A percentile compares a stretch with the other conserved stretches of the same genome.
phyloP scores from a whole-genome alignment of 2,888 invertebrate genomes.

The Psococerastis gibbosa region DNA sequence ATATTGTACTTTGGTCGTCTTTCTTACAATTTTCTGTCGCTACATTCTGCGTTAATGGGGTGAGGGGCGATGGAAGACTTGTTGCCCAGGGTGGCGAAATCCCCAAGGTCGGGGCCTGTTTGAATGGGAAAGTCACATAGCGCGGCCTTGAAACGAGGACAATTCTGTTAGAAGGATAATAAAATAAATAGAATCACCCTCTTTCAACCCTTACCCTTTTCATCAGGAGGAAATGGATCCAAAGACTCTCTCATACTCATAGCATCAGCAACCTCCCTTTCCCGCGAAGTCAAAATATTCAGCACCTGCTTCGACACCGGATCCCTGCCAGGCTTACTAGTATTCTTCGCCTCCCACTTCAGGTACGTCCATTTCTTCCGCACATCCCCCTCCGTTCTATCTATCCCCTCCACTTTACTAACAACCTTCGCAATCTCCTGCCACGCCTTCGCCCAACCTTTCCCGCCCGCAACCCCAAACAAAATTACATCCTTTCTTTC shows the following conservation, averaged over 20 bases:
- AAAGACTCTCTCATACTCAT: constrained; percentile 15
- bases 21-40: too few relatives aligned
- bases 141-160: too few relatives aligned
- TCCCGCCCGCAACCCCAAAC: constrained; percentile 21
- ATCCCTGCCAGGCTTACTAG: constrained; percentile 20
- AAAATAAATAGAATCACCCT: too few relatives aligned
- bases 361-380: constrained; percentile 22
- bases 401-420: constrained; percentile 19
- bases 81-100: too few relatives aligned
- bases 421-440: constrained; percentile 20
- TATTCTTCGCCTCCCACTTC: constrained; percentile 22
- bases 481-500: constrained; percentile 19
- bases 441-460: constrained; percentile 21
- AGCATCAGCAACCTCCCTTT: constrained; percentile 13
- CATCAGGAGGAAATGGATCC: constrained; percentile 17
- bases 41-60: too few relatives aligned
- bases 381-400: constrained; percentile 20
- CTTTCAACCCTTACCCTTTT: too few relatives aligned
- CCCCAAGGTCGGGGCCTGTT: too few relatives aligned
- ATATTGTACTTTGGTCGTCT: too few relatives aligned
- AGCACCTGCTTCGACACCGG: constrained; percentile 20
- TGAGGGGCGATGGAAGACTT: too few relatives aligned
- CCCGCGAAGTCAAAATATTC: constrained; percentile 19
- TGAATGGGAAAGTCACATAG: too few relatives aligned
- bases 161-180: too few relatives aligned